Evolutionary conservation across 2,797 vertebrate genomes (phyloP).

Genomic region (Aplochiton taeniatus): DNA sequence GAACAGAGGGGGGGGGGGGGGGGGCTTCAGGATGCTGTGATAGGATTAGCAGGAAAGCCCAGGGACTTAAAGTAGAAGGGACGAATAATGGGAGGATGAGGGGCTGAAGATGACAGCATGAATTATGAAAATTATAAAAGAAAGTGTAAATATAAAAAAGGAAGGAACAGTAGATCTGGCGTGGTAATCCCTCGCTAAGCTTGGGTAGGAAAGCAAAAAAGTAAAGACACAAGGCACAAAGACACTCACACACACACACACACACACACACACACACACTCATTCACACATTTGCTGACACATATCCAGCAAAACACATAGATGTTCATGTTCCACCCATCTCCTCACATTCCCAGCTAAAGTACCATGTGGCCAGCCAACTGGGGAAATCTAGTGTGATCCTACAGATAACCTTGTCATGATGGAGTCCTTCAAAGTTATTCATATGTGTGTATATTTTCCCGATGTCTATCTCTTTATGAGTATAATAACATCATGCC

Average conservation of each 20-base stretch:
- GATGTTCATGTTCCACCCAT: background rate
- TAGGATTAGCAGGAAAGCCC: slow-evolving; percentile 72
- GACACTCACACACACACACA: background rate
- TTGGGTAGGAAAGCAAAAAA: slow-evolving; percentile 35
- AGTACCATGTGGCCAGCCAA: background rate
- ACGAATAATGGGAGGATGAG: slow-evolving; percentile 67
- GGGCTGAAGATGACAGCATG: slow-evolving; percentile 42
- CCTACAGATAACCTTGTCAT: slow-evolving; percentile 45
- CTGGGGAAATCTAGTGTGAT: slow-evolving; percentile 12
- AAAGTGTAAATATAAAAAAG: slow-evolving; percentile 53
- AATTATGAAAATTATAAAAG: slow-evolving; percentile 43
- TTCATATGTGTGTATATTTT: slow-evolving; percentile 43
- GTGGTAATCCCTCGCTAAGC: slow-evolving; percentile 62
- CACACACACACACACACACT: slow-evolving; percentile 1
- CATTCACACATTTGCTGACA: slow-evolving; percentile 5
- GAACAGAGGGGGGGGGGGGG: slow-evolving; percentile 46
- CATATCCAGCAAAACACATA: slow-evolving; percentile 11
- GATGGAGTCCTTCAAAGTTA: slow-evolving; percentile 23
- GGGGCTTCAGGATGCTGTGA: slow-evolving; percentile 63
- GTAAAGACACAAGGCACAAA: slow-evolving; percentile 32
- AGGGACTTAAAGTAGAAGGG: slow-evolving; percentile 66
- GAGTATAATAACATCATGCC: slow-evolving; percentile 35
- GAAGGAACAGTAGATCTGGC: slow-evolving; percentile 57
- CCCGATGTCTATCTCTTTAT: slow-evolving; percentile 46
- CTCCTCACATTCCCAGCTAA: background rate